phyloP scores from a whole-genome alignment of 2,113 vertebrate species.

The Nansenia antarctica region DNA sequence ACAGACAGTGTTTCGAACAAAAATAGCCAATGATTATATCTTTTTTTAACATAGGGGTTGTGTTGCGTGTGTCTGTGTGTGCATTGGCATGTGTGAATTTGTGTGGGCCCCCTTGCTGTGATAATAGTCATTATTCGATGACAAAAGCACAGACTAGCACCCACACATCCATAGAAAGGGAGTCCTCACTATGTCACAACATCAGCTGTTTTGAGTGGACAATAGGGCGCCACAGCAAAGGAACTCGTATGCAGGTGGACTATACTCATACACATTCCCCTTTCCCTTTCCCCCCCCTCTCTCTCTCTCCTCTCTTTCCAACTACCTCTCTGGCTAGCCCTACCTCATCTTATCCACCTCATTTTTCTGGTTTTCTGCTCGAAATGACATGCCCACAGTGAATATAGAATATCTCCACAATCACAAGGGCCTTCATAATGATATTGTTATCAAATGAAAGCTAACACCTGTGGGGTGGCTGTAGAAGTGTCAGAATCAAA shows the following conservation, averaged over 20 bases:
- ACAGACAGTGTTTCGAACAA: slow-evolving; percentile 17
- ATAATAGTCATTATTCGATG: slow-evolving; percentile 19
- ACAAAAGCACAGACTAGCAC: slow-evolving; percentile 28
- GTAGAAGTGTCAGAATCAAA: too few species aligned
- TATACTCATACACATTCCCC: not conserved
- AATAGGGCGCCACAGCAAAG: slow-evolving; percentile 10
- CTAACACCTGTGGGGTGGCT: too few species aligned
- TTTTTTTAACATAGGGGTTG: not conserved
- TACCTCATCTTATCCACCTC: too few species aligned
- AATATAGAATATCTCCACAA: too few species aligned
- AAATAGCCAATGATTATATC: slow-evolving; percentile 12
- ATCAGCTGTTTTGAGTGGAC: slow-evolving; percentile 2
- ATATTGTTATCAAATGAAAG: too few species aligned
- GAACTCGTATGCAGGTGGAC: not conserved
- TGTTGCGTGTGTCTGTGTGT: not conserved
- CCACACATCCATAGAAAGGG: slow-evolving; percentile 27
- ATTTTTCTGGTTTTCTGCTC: too few species aligned
- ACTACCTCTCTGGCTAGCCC: too few species aligned
- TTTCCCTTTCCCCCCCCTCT: not conserved
- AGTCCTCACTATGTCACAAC: slow-evolving; percentile 26
- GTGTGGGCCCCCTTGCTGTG: slow-evolving; percentile 15
- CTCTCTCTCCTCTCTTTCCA: not conserved
- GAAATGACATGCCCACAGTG: too few species aligned
- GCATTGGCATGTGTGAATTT: not conserved
- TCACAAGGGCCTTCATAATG: too few species aligned